These are phyloP conservation scores for Macrophya annulata DNA, from an alignment of 2,888 invertebrate genomes.

Conservation along the genomic window DNA sequence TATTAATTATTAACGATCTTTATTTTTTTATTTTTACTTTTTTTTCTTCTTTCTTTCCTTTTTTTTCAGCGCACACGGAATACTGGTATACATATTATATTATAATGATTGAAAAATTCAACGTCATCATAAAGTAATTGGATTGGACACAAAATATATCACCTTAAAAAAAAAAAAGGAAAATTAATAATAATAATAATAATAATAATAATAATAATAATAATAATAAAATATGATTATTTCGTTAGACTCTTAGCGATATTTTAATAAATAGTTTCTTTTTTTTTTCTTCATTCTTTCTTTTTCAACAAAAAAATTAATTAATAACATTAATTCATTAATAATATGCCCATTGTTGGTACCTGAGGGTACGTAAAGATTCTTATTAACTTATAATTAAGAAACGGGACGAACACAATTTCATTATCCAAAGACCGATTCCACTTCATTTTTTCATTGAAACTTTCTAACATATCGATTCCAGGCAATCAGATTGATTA, in stretches of 20 bases:
- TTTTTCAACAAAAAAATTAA: constrained; percentile 23
- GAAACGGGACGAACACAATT: constrained; percentile 37
- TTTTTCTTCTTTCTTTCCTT: constrained; percentile 57
- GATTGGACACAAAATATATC: constrained; percentile 40
- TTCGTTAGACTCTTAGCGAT: constrained; percentile 47
- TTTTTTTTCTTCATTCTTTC: constrained; percentile 4
- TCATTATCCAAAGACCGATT: constrained; percentile 11
- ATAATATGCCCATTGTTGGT: constrained; percentile 54
- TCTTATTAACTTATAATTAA: constrained; percentile 39
- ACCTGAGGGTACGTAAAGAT: constrained; percentile 44
- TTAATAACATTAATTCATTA: constrained; percentile 49
- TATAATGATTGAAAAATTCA: constrained; percentile 43
- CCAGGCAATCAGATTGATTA: background rate
- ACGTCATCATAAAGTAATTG: constrained; percentile 33
- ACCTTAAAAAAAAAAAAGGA: background rate
- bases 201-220: background rate
- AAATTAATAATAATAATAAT: background rate
- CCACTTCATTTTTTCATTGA: background rate
- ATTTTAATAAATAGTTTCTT: constrained; percentile 52
- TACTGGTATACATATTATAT: constrained; percentile 45
- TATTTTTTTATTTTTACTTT: constrained; percentile 15
- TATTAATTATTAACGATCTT: constrained; percentile 46
- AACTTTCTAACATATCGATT: background rate
- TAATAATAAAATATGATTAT: constrained; percentile 12
- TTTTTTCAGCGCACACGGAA: constrained; percentile 50